phyloP scores from a whole-genome alignment of 2,888 invertebrate species.

The Mantis religiosa region DNA sequence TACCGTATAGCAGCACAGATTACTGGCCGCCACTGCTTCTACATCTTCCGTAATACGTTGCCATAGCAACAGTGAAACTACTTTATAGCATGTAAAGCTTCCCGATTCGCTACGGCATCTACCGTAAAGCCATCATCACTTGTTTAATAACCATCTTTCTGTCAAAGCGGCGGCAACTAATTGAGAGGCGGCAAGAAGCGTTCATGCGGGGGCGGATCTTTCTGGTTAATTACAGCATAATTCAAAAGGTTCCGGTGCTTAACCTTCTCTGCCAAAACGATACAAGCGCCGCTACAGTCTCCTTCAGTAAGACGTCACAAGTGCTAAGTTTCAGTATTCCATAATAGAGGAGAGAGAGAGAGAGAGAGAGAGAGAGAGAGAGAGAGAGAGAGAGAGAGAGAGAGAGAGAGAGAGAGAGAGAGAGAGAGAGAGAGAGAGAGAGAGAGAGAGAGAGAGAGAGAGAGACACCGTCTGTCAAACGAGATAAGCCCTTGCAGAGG shows the following conservation, averaged over 20 bases:
- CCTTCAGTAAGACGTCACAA: no score
- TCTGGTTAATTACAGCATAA: neutral
- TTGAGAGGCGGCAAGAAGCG: neutral
- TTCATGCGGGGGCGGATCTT: neutral
- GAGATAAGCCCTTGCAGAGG: no score
- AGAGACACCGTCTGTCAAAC: no score
- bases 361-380: no score
- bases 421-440: no score
- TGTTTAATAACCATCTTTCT: neutral
- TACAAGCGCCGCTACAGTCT: neutral
- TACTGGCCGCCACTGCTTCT: no score
- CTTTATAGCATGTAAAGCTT: neutral
- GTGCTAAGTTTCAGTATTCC: no score
- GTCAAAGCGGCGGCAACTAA: neutral
- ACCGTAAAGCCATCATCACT: neutral
- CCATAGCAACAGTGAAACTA: neutral
- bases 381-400: no score
- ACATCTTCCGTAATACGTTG: neutral
- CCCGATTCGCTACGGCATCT: neutral
- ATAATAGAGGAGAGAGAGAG: no score
- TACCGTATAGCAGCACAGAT: no score
- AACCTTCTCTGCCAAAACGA: neutral
- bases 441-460: no score
- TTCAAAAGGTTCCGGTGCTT: neutral
- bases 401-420: no score